Base-by-base conservation (phyloP, 2,888 invertebrate species). In the Luperina testacea region DNA sequence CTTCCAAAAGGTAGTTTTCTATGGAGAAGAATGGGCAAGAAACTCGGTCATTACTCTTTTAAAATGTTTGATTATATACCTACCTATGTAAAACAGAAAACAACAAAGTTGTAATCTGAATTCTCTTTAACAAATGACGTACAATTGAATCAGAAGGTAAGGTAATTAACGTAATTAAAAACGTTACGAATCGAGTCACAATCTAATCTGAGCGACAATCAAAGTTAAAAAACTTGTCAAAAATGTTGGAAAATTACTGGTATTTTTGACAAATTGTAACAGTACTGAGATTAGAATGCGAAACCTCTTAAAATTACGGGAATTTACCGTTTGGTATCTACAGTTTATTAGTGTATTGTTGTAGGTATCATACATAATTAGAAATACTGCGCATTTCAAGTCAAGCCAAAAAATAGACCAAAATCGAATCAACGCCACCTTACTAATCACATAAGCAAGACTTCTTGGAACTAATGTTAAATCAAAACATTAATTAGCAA, bases 401-500 rank as follows among this genome's bases (percentile, higher is more conserved):
- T 32, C 4, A 53, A 15, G 15, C 15, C 13, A 32, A 32, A 11
- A n/a, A 51, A 8, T 69, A 20, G 3, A 1, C 11, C 20, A 27
- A 5, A 20, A 51, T 13, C 13, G 20, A 27, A 27, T 27, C 11
- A 42, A 27, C 11, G 9, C 17, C 59, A 42, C 61, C 17, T 13
- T n/a, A 51, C 17, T 57, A 7, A 51, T 27, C 24, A 42, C 3
- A 4, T 15, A 68, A 11, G 15, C 38, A 69, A 53, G 24, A 45
- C 8, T 4, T n/a, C 75, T 27, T 13, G 5, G 15, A 57, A 77
- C 27, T 13, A 57, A 78, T 11, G 5, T 4, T 24, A 17, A 38
- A 64, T 32, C 17, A 77, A 57, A 75, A 61, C 24, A 59, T 3
- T 5, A 3, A 59, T 38, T 67, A 51, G 24, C 27, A 77, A 69